Conservation (phyloP, 1,140 invertebrate genomes). For the Calycopis cecrops region DNA sequence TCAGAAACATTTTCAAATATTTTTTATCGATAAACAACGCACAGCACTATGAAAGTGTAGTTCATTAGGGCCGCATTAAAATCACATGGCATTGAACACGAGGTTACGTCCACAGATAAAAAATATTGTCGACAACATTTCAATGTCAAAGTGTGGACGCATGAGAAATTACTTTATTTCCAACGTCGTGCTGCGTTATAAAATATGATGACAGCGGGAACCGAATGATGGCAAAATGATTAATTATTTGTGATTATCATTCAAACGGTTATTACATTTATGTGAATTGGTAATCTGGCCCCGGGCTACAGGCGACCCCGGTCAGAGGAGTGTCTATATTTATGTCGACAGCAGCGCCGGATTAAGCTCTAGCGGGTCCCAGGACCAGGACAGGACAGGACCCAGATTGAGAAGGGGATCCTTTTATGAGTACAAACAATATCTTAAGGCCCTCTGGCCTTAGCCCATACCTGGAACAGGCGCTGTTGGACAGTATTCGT, state of each 20-base stretch:
- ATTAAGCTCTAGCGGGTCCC: too few relatives aligned
- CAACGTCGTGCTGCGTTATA: neutral
- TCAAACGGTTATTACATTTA: too few relatives aligned
- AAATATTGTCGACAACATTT: conserved; percentile 34
- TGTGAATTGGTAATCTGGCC: too few relatives aligned
- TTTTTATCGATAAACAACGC: neutral
- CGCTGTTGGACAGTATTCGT: too few relatives aligned
- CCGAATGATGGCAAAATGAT: neutral
- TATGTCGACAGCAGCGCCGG: too few relatives aligned
- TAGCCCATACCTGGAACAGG: too few relatives aligned
- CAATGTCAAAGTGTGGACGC: conserved; percentile 31
- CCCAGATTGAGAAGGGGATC: too few relatives aligned
- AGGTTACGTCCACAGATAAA: conserved; percentile 36
- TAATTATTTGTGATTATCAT: neutral
- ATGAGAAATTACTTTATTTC: conserved; percentile 16
- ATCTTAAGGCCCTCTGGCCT: too few relatives aligned
- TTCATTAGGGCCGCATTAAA: conserved; percentile 10
- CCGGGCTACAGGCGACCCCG: too few relatives aligned
- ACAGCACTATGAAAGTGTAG: neutral
- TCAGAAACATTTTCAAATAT: neutral
- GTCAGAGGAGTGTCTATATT: too few relatives aligned
- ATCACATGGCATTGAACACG: conserved; percentile 29
- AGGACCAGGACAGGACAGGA: too few relatives aligned
- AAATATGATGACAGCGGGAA: conserved; percentile 6
- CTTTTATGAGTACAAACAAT: too few relatives aligned